Base-by-base conservation (phyloP, 37 sponge, comb jelly and placozoan species). In the Lycopodina hypogea region DNA sequence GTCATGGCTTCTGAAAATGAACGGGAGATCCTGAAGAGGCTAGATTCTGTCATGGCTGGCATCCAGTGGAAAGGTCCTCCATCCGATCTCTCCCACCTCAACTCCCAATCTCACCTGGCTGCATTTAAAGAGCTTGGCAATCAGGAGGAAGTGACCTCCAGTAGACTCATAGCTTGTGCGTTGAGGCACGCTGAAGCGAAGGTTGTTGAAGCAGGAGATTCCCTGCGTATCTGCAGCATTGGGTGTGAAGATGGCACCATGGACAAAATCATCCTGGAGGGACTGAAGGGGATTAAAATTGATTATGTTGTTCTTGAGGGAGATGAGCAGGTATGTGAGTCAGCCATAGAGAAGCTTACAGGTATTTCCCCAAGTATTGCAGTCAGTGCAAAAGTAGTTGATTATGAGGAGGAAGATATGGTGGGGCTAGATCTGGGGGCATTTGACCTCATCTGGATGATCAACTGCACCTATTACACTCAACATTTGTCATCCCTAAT, bases 231-330 rank as follows among this genome's bases (percentile, higher is more conserved):
- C 9, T 81, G 82, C 34, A 65, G 65, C 33, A 42, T 81, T 58
- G 82, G 82, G 9, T 81, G 82, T 63, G 82, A 63, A 63, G 82
- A 81, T 81, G 82, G 74, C 23, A 6, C 64, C 26, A 64, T 81
- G 23, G 82, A 81, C 29, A n/a, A n/a, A 17, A 36, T 11, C 48
- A 64, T 81, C 18, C 63, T 81, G 21, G 51, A 48, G n/a, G 58
- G 45, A 17, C 30, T 81, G 52, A 42, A 8, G 34, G 39, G 56
- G 34, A 40, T 65, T 9, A 40, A 29, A 35, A 14, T 81, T 18
- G 22, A 81, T 21, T 81, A 81, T 50, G 35, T 38, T 3, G 82
- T 73, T 9, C 30, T 72, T 11, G 74, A 59, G 3, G 34, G 33
- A 12, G 71, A 71, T 48, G 82, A 81, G 7, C 73, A 81, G 56